These are phyloP conservation scores for Odontothrips loti DNA, from an alignment of 2,888 invertebrate genomes.

Conservation along the genomic window DNA sequence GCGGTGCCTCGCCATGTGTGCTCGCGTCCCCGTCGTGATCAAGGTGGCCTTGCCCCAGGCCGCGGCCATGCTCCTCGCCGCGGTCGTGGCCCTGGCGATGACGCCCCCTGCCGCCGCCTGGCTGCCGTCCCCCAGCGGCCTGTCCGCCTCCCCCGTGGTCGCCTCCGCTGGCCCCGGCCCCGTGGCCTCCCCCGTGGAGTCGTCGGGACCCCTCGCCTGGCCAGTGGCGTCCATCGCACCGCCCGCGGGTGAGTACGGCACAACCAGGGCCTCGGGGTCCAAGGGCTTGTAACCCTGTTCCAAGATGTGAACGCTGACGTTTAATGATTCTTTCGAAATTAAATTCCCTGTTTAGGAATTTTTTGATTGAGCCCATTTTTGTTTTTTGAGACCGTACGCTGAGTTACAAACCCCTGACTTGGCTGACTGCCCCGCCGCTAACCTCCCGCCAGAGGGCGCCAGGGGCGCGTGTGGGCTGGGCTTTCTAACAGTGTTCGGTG, in stretches of 20 bases:
- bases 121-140: neutral
- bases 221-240: constrained; percentile 8
- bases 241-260: neutral
- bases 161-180: neutral
- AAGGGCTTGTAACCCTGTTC: neutral
- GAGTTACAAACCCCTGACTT: too few species aligned
- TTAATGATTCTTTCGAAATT: too few species aligned
- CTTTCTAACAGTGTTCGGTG: neutral
- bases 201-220: neutral
- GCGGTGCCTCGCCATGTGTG: neutral
- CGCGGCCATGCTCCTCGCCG: neutral
- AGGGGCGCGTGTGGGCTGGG: too few species aligned
- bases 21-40: neutral
- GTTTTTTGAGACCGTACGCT: too few species aligned
- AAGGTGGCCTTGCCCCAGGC: neutral
- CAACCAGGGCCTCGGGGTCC: too few species aligned
- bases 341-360: too few species aligned
- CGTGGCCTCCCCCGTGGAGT: neutral
- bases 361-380: too few species aligned
- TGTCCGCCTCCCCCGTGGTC: neutral
- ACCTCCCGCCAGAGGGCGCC: too few species aligned
- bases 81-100: neutral
- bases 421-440: too few species aligned
- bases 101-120: neutral
- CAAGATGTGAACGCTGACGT: too few species aligned